Conservation (phyloP, 1,140 invertebrate genomes). For the Nymphalis io region DNA sequence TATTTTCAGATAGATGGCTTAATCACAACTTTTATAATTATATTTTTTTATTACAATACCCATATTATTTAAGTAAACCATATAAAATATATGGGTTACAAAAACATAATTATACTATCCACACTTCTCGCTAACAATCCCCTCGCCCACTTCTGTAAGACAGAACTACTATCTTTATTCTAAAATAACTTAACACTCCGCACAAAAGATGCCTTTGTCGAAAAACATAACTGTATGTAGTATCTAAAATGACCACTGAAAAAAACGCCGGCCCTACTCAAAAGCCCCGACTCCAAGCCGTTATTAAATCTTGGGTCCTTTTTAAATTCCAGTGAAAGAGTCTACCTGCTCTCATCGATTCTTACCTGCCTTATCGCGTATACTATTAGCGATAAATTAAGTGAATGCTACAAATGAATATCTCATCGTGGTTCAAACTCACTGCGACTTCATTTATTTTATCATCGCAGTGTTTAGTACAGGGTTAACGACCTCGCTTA, state of each 20-base stretch:
- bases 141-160: slow-evolving; percentile 22
- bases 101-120: neutral
- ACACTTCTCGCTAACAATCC: slow-evolving; percentile 7
- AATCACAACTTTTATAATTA: no score
- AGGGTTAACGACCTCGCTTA: slow-evolving; percentile 47
- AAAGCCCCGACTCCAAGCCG: slow-evolving; percentile 43
- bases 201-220: slow-evolving; percentile 56
- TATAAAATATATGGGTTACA: slow-evolving; percentile 2
- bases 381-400: slow-evolving; percentile 70
- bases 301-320: slow-evolving; percentile 61
- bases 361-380: slow-evolving; percentile 65
- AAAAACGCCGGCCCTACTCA: slow-evolving; percentile 51
- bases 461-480: slow-evolving; percentile 46
- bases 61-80: no score
- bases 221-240: slow-evolving; percentile 64
- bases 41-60: no score
- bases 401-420: slow-evolving; percentile 59
- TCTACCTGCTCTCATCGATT: slow-evolving; percentile 54
- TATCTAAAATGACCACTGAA: slow-evolving; percentile 61
- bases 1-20: no score
- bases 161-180: slow-evolving; percentile 58
- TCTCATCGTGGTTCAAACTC: slow-evolving; percentile 32
- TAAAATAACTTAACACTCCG: slow-evolving; percentile 58
- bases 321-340: slow-evolving; percentile 65
- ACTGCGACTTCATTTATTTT: slow-evolving; percentile 67